phyloP scores from a whole-genome alignment of 2,888 invertebrate genomes.

The Thera obeliscata region DNA sequence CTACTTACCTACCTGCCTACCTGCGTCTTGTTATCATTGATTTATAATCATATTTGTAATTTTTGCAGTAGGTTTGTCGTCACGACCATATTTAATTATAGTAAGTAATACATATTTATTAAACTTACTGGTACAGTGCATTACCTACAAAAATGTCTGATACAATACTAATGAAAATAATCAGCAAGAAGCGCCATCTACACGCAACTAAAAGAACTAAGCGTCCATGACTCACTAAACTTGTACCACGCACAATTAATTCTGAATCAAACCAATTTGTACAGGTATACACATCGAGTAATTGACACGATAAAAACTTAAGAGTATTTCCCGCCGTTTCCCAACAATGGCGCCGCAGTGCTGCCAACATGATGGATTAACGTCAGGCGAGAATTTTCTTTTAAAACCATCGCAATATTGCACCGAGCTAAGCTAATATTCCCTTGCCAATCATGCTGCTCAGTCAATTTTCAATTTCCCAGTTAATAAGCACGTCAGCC shows the following conservation, averaged over 20 bases:
- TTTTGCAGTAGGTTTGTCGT: no score
- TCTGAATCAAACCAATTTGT: constrained; percentile 26
- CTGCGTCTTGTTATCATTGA: background rate
- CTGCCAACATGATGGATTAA: constrained; percentile 76
- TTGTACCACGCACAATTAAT: constrained; percentile 19
- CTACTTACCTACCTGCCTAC: constrained; percentile 1
- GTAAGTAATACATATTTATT: no score
- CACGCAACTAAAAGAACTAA: constrained; percentile 11
- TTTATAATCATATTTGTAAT: background rate
- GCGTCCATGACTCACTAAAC: constrained; percentile 11
- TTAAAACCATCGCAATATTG: constrained; percentile 73
- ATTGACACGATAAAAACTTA: constrained; percentile 39
- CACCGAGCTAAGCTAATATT: constrained; percentile 81
- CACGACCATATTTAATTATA: no score
- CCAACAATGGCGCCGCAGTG: constrained; percentile 42
- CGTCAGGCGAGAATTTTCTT: constrained; percentile 70
- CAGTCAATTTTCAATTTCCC: constrained; percentile 82
- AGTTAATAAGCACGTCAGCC: constrained; percentile 79
- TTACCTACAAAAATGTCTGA: no score
- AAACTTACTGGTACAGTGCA: no score
- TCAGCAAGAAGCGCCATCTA: constrained; percentile 28
- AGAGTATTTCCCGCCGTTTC: constrained; percentile 46
- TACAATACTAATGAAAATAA: no score
- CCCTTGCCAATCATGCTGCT: constrained; percentile 81
- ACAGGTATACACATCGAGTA: constrained; percentile 30